These are phyloP conservation scores for Diadegma fenestrale DNA, from an alignment of 2,888 invertebrate species.

Conservation along the genomic window DNA sequence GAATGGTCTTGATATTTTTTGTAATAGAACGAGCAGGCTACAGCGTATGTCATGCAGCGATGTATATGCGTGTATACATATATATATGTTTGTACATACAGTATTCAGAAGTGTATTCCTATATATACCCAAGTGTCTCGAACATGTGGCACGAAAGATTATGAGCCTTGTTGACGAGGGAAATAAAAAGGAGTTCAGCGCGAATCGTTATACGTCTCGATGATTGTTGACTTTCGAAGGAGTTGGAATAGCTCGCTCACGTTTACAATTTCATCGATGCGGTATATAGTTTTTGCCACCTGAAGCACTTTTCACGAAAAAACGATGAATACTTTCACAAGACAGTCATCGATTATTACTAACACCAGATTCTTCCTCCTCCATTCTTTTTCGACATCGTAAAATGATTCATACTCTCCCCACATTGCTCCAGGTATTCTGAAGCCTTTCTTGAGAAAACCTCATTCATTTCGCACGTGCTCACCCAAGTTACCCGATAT, in stretches of 20 bases:
- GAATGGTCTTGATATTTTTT: slow-evolving; percentile 20
- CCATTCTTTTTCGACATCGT: slow-evolving; percentile 26
- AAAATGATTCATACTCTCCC: slow-evolving; percentile 52
- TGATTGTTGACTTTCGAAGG: slow-evolving; percentile 12
- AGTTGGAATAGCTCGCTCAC: background rate
- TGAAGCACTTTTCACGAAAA: slow-evolving; percentile 25
- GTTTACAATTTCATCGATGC: background rate
- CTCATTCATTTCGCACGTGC: slow-evolving; percentile 47
- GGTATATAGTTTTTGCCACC: background rate
- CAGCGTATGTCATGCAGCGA: background rate
- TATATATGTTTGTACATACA: background rate
- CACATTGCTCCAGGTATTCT: slow-evolving; percentile 13
- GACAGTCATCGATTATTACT: slow-evolving; percentile 47
- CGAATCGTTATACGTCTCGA: background rate
- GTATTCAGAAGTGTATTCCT: slow-evolving; percentile 7
- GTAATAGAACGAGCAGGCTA: background rate
- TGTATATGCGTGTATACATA: slow-evolving; percentile 2
- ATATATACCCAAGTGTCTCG: slow-evolving; percentile 31
- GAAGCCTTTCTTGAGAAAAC: slow-evolving; percentile 41
- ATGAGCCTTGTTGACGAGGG: background rate
- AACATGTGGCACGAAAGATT: slow-evolving; percentile 45
- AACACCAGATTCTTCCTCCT: slow-evolving; percentile 2
- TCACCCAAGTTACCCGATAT: slow-evolving; percentile 33
- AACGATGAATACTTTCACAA: slow-evolving; percentile 15
- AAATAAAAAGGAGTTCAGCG: background rate